Evolutionary conservation across 2,797 vertebrate genomes (phyloP).

Genomic region (Melanotaenia boesemani): DNA sequence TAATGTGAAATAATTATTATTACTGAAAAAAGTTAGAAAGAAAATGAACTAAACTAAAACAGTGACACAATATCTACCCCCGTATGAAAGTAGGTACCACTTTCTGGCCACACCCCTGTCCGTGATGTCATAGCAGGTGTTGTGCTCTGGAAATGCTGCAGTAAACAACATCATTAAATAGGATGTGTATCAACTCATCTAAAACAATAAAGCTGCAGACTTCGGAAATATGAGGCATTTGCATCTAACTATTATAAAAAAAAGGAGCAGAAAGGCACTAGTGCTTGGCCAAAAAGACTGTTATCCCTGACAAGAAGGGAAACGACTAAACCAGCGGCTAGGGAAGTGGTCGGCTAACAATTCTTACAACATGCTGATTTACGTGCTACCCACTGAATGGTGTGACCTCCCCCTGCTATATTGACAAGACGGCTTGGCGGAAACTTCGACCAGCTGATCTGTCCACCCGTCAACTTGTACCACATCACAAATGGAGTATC

Average conservation of each 20-base stretch:
- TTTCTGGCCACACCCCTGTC: constrained; percentile 18
- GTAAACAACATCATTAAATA: not conserved
- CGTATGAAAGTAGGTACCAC: no score
- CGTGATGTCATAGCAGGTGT: constrained; percentile 54
- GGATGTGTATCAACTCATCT: not conserved
- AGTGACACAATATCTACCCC: no score
- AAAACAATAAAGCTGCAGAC: not conserved
- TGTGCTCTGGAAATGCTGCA: constrained; percentile 22
- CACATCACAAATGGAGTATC: not conserved
- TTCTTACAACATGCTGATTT: not conserved
- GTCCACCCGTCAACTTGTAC: not conserved
- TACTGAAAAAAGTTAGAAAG: no score
- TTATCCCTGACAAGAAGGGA: not conserved
- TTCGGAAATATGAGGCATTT: not conserved
- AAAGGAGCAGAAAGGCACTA: not conserved
- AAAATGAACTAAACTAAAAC: no score
- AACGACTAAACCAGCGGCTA: constrained; percentile 36
- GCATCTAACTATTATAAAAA: not conserved
- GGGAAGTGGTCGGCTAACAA: constrained; percentile 37
- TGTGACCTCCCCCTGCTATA: constrained; percentile 3
- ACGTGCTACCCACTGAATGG: not conserved
- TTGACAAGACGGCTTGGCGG: not conserved
- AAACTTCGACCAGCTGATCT: constrained; percentile 14
- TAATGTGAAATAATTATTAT: not conserved
- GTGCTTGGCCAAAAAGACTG: not conserved